These are phyloP conservation scores for Smittia sp. DNA, from an alignment of 2,888 invertebrate genomes.

Conservation along the genomic window DNA sequence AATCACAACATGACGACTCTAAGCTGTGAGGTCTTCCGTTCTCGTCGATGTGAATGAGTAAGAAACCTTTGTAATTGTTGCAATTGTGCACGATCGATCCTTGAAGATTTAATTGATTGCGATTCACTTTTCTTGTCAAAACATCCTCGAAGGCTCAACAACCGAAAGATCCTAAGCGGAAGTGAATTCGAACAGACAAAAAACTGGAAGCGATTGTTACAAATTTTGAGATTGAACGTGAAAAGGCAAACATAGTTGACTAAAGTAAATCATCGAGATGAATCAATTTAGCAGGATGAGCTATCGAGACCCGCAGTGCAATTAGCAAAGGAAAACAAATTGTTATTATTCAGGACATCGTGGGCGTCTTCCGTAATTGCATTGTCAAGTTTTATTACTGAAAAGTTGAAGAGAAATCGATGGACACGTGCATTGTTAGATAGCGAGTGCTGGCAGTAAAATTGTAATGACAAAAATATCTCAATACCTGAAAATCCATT, in stretches of 20 bases:
- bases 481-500: too few species aligned
- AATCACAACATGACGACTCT: background rate
- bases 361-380: constrained; percentile 31
- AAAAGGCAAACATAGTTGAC: constrained; percentile 13
- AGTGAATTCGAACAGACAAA: constrained; percentile 7
- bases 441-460: too few species aligned
- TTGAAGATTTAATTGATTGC: background rate
- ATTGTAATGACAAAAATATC: too few species aligned
- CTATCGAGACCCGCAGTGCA: background rate
- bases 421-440: too few species aligned
- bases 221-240: background rate
- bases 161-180: constrained; percentile 12
- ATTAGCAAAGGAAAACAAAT: constrained; percentile 5
- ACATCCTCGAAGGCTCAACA: constrained; percentile 17
- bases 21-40: constrained; percentile 15
- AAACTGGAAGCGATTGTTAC: background rate
- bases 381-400: too few species aligned
- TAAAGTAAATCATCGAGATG: constrained; percentile 11
- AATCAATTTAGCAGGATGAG: constrained; percentile 19
- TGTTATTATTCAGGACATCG: constrained; percentile 15
- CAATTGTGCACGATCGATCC: background rate
- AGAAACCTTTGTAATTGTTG: constrained; percentile 5
- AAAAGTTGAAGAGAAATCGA: too few species aligned
- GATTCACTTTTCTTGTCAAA: constrained; percentile 36
- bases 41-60: constrained; percentile 2